A percentile compares a stretch with the other conserved stretches of the same genome.
Evolutionary conservation across 2,888 invertebrate genomes (phyloP).

Genomic region (Lithosia quadra): DNA sequence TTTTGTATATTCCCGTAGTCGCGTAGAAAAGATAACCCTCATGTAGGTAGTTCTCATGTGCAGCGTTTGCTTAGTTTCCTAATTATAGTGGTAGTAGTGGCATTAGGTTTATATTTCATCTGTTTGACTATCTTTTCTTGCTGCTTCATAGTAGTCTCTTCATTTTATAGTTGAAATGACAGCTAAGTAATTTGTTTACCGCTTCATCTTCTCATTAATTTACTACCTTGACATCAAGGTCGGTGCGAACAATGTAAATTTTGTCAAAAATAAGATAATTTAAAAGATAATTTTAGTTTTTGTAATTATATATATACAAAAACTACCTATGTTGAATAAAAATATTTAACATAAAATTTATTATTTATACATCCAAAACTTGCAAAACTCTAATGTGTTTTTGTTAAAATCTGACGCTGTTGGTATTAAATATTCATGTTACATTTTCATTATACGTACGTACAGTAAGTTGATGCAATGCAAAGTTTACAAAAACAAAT

Average conservation of each 20-base stretch:
- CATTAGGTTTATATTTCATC: not conserved
- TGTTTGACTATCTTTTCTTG: not conserved
- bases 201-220: not conserved
- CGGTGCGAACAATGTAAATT: too few relatives aligned
- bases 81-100: too few relatives aligned
- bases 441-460: too few relatives aligned
- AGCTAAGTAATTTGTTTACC: not conserved
- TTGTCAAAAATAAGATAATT: not conserved
- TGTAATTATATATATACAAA: not conserved
- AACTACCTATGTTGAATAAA: not conserved
- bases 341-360: too few relatives aligned
- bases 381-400: not conserved
- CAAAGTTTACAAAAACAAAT: too few relatives aligned
- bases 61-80: too few relatives aligned
- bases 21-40: too few relatives aligned
- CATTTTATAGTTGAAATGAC: not conserved
- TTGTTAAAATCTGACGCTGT: not conserved
- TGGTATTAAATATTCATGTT: not conserved
- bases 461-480: too few relatives aligned
- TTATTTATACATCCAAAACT: not conserved
- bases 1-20: too few relatives aligned
- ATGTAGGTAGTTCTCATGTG: too few relatives aligned
- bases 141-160: too few relatives aligned
- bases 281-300: not conserved
- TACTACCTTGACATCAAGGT: slow-evolving; percentile 1